A percentile compares a stretch with the other conserved stretches of the same genome.
These are phyloP conservation scores for Oxytorus armatus DNA, from an alignment of 2,888 invertebrate species.

Conservation along the genomic window DNA sequence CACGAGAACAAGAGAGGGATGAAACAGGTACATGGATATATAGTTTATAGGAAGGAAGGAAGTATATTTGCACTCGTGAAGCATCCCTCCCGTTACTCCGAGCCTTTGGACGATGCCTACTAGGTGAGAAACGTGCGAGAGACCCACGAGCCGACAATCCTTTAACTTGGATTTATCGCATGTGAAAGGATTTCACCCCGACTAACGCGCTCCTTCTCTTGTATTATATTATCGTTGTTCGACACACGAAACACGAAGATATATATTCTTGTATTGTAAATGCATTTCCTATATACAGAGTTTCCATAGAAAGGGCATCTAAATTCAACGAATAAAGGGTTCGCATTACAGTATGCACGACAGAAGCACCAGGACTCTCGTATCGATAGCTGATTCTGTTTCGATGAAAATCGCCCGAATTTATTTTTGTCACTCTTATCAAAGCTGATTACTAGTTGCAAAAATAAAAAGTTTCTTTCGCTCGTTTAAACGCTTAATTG, in stretches of 20 bases:
- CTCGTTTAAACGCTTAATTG: too few relatives aligned
- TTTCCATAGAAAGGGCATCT: too few relatives aligned
- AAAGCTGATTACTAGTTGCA: too few relatives aligned
- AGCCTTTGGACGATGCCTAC: slow-evolving; percentile 56
- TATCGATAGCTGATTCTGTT: too few relatives aligned
- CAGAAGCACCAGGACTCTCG: too few relatives aligned
- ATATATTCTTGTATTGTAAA: slow-evolving; percentile 5
- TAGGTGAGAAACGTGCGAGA: slow-evolving; percentile 64
- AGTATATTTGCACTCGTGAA: slow-evolving; percentile 37
- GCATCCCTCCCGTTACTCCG: too few relatives aligned
- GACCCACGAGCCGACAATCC: slow-evolving; percentile 52
- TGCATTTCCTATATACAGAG: neutral
- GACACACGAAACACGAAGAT: slow-evolving; percentile 35
- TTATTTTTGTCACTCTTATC: too few relatives aligned
- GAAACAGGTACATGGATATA: slow-evolving; percentile 16
- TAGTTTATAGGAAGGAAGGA: neutral
- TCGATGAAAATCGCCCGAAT: too few relatives aligned
- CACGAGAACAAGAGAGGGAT: slow-evolving; percentile 19
- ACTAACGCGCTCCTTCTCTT: slow-evolving; percentile 40
- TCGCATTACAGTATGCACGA: too few relatives aligned
- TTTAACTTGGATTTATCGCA: slow-evolving; percentile 62
- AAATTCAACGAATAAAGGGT: too few relatives aligned
- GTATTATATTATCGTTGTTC: slow-evolving; percentile 53
- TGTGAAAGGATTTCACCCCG: slow-evolving; percentile 44
- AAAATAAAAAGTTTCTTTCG: too few relatives aligned